Evolutionary conservation across 2,888 invertebrate species (phyloP).

Genomic region (Pedicia rivosa): DNA sequence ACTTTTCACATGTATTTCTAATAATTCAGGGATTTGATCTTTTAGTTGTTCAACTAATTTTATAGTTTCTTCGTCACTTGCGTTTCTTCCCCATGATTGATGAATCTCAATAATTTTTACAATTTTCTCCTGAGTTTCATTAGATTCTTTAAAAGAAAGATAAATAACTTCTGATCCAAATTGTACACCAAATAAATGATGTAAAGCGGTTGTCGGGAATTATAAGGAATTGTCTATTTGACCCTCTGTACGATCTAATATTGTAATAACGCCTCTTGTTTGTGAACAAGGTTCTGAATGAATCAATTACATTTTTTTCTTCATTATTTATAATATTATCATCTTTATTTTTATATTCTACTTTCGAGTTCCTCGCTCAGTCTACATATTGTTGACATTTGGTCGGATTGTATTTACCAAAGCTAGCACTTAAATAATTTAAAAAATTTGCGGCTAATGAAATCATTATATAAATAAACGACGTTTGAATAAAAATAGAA

Average conservation of each 20-base stretch:
- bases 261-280: constrained; percentile 40
- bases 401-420: background rate
- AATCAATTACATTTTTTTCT: constrained; percentile 3
- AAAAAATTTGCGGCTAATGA: constrained; percentile 15
- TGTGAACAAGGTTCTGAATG: constrained; percentile 17
- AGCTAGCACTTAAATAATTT: background rate
- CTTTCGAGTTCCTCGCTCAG: constrained; percentile 29
- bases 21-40: constrained; percentile 17
- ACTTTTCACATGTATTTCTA: no score
- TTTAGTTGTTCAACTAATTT: constrained; percentile 16
- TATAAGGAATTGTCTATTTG: constrained; percentile 42
- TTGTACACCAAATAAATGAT: constrained; percentile 22
- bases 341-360: constrained; percentile 22
- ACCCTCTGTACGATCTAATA: constrained; percentile 32
- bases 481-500: background rate
- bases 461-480: background rate
- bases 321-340: constrained; percentile 1
- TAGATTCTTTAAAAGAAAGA: constrained; percentile 33
- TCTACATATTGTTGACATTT: constrained; percentile 13
- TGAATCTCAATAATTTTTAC: constrained; percentile 39
- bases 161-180: constrained; percentile 40
- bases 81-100: constrained; percentile 35
- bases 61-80: constrained; percentile 17
- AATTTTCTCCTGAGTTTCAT: constrained; percentile 33
- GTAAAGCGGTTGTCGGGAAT: constrained; percentile 32